Evolutionary conservation across 2,797 vertebrate genomes (phyloP).

Genomic region (Dendrocincla fuliginosa): DNA sequence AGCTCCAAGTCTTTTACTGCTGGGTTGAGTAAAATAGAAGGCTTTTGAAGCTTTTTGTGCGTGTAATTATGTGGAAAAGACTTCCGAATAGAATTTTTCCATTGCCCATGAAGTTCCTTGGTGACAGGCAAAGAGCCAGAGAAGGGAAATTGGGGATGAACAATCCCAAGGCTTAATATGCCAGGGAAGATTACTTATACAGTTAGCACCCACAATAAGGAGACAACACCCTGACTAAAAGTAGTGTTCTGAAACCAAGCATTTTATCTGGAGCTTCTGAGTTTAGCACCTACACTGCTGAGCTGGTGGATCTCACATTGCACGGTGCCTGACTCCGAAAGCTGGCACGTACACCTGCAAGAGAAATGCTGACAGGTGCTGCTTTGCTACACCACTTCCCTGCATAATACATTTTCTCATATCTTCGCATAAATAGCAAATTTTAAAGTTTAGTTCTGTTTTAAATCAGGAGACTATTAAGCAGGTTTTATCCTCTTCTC

Average conservation of each 20-base stretch:
- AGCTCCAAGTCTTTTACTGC: background rate
- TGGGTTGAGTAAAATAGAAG: background rate
- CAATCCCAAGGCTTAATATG: background rate
- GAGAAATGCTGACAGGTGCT: background rate
- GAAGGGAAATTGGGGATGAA: background rate
- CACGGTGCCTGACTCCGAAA: fast-evolving
- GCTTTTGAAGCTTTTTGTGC: background rate
- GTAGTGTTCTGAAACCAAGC: background rate
- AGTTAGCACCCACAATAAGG: background rate
- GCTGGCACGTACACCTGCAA: background rate
- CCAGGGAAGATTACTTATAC: background rate
- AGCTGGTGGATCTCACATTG: background rate
- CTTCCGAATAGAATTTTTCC: background rate
- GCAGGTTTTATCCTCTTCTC: background rate
- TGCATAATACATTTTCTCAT: background rate
- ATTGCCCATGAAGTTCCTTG: background rate
- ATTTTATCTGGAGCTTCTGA: background rate
- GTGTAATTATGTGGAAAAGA: background rate
- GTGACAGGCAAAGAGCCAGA: background rate
- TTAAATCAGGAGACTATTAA: background rate
- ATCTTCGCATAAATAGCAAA: background rate
- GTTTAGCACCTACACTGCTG: background rate
- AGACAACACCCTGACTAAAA: background rate
- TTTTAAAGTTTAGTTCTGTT: background rate
- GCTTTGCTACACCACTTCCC: background rate